Conservation (phyloP, 2,113 vertebrate species). For the Upupa epops region DNA sequence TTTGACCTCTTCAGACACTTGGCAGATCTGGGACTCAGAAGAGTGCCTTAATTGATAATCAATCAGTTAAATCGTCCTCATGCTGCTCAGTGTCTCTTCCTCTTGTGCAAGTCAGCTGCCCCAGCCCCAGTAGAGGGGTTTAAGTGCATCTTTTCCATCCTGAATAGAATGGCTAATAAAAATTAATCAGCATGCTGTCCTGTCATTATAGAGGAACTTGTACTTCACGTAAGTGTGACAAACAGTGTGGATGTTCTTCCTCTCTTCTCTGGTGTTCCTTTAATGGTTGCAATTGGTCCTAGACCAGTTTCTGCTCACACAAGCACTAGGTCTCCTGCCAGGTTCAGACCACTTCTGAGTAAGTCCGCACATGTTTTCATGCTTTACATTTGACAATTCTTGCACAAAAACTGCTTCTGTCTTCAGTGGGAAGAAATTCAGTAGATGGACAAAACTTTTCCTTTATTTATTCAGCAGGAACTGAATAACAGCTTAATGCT, state of each 20-base stretch:
- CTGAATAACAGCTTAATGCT: not conserved
- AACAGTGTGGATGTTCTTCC: not conserved
- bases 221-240: not conserved
- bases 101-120: not conserved
- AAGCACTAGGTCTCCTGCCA: not conserved
- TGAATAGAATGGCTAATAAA: not conserved
- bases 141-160: constrained; percentile 2
- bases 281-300: not conserved
- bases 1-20: constrained; percentile 32
- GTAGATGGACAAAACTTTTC: not conserved
- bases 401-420: not conserved
- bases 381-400: not conserved
- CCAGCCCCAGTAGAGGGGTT: not conserved
- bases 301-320: not conserved
- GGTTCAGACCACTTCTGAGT: not conserved
- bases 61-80: not conserved
- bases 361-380: not conserved
- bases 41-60: constrained; percentile 42
- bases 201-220: not conserved
- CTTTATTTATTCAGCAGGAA: not conserved
- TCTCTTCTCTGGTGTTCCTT: not conserved
- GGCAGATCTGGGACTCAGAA: constrained; percentile 24
- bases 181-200: not conserved
- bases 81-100: constrained; percentile 9
- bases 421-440: not conserved